Evolutionary conservation across 2,797 vertebrate species (phyloP).

Genomic region (Argya squamiceps): DNA sequence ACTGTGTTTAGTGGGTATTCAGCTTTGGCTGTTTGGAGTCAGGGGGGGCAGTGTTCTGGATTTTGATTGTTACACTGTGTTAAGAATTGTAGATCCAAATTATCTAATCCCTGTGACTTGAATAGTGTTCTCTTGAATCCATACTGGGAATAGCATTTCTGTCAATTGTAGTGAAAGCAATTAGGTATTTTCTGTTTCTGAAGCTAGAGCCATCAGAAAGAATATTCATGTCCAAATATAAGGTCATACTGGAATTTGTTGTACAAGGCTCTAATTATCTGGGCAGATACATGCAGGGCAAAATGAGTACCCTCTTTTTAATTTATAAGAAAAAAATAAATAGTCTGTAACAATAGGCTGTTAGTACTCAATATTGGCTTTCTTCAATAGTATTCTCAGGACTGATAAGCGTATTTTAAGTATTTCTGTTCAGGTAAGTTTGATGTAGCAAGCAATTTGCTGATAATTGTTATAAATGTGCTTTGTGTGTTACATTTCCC

Average conservation of each 20-base stretch:
- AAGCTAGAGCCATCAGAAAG: not conserved
- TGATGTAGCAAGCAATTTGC: not conserved
- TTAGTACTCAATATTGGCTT: not conserved
- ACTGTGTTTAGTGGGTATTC: not conserved
- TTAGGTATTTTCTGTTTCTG: not conserved
- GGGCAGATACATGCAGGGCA: not conserved
- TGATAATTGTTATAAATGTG: not conserved
- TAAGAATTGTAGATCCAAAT: not conserved
- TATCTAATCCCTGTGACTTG: not conserved
- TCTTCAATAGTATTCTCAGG: not conserved
- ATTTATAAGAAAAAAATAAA: not conserved
- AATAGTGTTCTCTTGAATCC: not conserved
- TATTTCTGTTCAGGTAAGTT: not conserved
- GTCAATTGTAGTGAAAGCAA: not conserved
- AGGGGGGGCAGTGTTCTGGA: not conserved
- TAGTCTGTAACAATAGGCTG: not conserved
- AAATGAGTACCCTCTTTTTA: not conserved
- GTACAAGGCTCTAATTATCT: not conserved
- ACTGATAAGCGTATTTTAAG: not conserved
- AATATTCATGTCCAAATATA: not conserved
- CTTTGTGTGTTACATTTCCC: constrained; percentile 2
- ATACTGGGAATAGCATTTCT: not conserved
- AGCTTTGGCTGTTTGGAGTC: not conserved
- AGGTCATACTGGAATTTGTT: not conserved
- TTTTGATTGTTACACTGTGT: not conserved